Percentiles rank a stretch among this genome's conserved stretches.
Evolutionary conservation across 2,113 vertebrate genomes (phyloP).

Genomic region (Onychostruthus taczanowskii): DNA sequence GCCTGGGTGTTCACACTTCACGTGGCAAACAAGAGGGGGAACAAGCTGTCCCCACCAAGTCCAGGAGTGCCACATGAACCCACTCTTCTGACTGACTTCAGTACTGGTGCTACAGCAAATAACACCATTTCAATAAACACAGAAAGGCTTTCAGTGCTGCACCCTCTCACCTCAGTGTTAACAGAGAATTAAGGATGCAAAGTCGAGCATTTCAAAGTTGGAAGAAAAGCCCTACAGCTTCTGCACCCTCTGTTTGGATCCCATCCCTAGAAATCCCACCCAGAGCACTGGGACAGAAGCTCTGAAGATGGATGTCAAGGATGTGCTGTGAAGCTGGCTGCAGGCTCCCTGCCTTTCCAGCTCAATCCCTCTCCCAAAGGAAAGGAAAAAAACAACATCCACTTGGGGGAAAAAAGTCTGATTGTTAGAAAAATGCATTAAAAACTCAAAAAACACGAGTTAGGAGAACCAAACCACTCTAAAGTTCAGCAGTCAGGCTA

Average conservation of each 20-base stretch:
- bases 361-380: not conserved
- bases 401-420: accelerated
- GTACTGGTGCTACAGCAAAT: not conserved
- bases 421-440: not conserved
- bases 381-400: not conserved
- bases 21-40: not conserved
- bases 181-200: not conserved
- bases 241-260: not conserved
- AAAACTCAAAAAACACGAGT: not conserved
- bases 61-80: not conserved
- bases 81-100: not conserved
- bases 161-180: not conserved
- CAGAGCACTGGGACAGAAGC: accelerated
- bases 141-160: not conserved
- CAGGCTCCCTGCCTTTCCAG: not conserved
- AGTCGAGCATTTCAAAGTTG: accelerated
- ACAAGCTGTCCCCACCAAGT: accelerated
- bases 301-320: not conserved
- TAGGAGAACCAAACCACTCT: not conserved
- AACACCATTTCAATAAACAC: not conserved
- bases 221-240: not conserved
- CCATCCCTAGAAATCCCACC: not conserved
- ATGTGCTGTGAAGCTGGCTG: accelerated
- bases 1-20: not conserved
- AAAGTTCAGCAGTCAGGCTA: not conserved